These are phyloP conservation scores for Ectemnius continuus DNA, from an alignment of 2,888 invertebrate genomes.

Conservation along the genomic window DNA sequence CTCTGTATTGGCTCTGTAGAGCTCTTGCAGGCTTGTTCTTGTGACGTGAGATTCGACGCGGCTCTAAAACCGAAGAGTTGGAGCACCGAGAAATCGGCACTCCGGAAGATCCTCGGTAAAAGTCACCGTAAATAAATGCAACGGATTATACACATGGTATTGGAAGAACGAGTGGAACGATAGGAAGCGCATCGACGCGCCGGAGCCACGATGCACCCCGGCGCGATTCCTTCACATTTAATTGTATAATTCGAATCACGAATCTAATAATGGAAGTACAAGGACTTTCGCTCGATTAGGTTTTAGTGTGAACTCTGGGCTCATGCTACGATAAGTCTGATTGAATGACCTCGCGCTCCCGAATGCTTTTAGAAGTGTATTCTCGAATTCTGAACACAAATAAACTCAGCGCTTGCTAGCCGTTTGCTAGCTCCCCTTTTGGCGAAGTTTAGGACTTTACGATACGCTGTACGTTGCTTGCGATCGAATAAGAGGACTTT, in stretches of 20 bases:
- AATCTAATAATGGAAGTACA: constrained; percentile 1
- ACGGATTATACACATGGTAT: constrained; percentile 4
- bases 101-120: constrained; percentile 30
- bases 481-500: background rate
- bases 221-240: no score
- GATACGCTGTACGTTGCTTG: background rate
- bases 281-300: background rate
- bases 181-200: constrained; percentile 36
- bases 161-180: constrained; percentile 37
- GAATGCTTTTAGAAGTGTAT: no score
- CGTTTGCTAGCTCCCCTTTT: no score
- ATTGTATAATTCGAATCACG: background rate
- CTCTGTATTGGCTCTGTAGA: background rate
- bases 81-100: no score
- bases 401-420: no score
- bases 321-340: no score
- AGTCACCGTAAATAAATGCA: background rate
- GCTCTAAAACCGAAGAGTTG: no score
- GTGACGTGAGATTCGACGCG: no score
- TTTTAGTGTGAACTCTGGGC: background rate
- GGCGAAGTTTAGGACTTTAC: background rate
- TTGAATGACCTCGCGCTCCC: no score
- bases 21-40: no score
- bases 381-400: no score
- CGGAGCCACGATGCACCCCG: background rate